These are phyloP conservation scores for Drosophila paulistorum DNA, from an alignment of 1,140 invertebrate genomes.

Conservation along the genomic window DNA sequence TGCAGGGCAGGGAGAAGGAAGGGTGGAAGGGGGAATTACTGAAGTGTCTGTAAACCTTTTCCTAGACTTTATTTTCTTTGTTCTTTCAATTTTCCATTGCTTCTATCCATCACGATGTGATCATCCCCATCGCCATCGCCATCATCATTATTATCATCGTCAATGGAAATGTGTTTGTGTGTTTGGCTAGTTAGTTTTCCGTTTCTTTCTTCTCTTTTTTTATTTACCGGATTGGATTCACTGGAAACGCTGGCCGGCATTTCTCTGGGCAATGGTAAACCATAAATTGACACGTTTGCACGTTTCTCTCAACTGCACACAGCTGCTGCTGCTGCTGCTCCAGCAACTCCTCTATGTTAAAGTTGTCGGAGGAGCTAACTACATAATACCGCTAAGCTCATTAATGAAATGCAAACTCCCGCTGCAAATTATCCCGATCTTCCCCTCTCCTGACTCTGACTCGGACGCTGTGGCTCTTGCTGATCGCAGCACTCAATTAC, in stretches of 20 bases:
- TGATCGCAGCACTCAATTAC: conserved; percentile 18
- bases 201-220: background rate
- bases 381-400: conserved; percentile 21
- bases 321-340: conserved; percentile 31
- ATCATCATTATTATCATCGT: too few relatives aligned
- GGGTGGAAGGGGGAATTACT: conserved; percentile 28
- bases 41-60: conserved; percentile 57
- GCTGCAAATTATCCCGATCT: conserved; percentile 42
- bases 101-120: conserved; percentile 8
- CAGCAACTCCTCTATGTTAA: background rate
- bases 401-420: conserved; percentile 52
- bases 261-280: conserved; percentile 59
- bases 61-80: conserved; percentile 20
- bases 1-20: background rate
- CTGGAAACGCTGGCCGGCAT: conserved; percentile 47
- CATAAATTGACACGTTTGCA: conserved; percentile 64
- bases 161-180: conserved; percentile 19
- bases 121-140: background rate
- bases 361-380: conserved; percentile 5
- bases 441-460: background rate
- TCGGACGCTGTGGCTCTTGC: background rate
- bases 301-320: conserved; percentile 36
- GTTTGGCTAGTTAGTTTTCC: conserved; percentile 15
- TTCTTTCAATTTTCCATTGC: conserved; percentile 20
- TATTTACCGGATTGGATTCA: conserved; percentile 20